Percentiles rank a stretch among this genome's conserved stretches.
Conservation (phyloP, 2,113 vertebrate genomes). For the Scomber japonicus region DNA sequence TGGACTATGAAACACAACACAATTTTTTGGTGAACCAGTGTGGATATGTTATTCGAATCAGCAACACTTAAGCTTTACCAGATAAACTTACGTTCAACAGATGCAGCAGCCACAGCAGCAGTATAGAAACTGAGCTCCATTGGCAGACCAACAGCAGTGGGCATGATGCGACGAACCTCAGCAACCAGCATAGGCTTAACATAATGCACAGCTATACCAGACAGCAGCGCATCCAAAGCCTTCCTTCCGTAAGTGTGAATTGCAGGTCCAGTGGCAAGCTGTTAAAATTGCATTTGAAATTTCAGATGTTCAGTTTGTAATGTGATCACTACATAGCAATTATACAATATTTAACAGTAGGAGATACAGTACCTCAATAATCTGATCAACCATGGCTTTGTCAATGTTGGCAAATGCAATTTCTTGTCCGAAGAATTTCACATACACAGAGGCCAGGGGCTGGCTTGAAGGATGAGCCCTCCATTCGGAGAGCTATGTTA, state of each 20-base stretch:
- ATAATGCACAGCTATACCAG: slow-evolving; percentile 71
- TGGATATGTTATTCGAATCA: background rate
- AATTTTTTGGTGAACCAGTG: background rate
- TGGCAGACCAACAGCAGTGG: slow-evolving; percentile 84
- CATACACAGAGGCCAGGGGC: slow-evolving; percentile 80
- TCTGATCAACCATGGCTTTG: slow-evolving; percentile 82
- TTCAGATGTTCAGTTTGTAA: background rate
- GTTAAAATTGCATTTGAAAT: background rate
- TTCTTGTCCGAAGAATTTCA: slow-evolving; percentile 90
- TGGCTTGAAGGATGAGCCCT: slow-evolving; percentile 80
- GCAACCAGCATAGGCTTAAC: slow-evolving; percentile 81
- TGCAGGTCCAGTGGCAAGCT: slow-evolving; percentile 71
- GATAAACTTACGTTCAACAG: slow-evolving; percentile 73
- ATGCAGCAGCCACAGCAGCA: slow-evolving; percentile 78
- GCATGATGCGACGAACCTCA: slow-evolving; percentile 84
- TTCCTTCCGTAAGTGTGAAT: slow-evolving; percentile 51
- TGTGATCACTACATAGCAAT: background rate
- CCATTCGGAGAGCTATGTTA: slow-evolving; percentile 84
- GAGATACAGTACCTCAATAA: slow-evolving; percentile 80
- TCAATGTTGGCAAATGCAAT: slow-evolving; percentile 82
- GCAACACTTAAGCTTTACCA: background rate
- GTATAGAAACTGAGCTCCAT: slow-evolving; percentile 85
- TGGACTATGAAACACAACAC: slow-evolving; percentile 65
- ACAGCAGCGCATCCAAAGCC: slow-evolving; percentile 62
- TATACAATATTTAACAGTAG: background rate